Evolutionary conservation across 2,113 vertebrate species (phyloP).

Genomic region (Amblyornis subalaris): DNA sequence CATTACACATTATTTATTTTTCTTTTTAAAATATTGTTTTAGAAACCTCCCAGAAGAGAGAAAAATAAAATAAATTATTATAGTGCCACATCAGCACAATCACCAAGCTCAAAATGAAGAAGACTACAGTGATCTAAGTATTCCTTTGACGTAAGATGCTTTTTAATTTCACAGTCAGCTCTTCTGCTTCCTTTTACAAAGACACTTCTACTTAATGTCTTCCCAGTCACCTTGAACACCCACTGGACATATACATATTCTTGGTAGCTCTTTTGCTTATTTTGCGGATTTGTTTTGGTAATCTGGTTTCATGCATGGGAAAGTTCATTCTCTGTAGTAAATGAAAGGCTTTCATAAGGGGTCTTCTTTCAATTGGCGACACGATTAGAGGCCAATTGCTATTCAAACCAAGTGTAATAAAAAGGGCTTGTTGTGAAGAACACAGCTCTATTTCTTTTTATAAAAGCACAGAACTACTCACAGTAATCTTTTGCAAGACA

Average conservation of each 20-base stretch:
- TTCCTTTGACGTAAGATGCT: conserved; percentile 7
- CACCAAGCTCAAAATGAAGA: neutral
- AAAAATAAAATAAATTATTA: conserved; percentile 20
- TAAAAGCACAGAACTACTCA: conserved; percentile 52
- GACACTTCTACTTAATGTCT: neutral
- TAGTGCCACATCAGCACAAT: conserved; percentile 16
- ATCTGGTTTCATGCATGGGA: neutral
- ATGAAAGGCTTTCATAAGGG: conserved; percentile 36
- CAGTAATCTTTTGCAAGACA: conserved; percentile 31
- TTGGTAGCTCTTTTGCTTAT: neutral
- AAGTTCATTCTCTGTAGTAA: conserved; percentile 39
- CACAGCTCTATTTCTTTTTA: conserved; percentile 51
- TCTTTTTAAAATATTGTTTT: conserved; percentile 29
- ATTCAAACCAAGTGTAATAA: conserved; percentile 57
- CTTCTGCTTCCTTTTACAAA: conserved; percentile 15
- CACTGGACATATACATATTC: neutral
- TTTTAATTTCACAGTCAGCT: conserved; percentile 8
- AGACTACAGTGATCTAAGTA: neutral
- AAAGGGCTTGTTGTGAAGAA: conserved; percentile 46
- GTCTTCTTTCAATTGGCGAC: conserved; percentile 38
- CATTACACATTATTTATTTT: conserved; percentile 36
- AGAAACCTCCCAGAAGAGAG: conserved; percentile 14
- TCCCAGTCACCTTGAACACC: neutral
- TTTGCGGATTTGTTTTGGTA: neutral
- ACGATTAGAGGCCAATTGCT: conserved; percentile 42